Evolutionary conservation across 2,797 vertebrate species (phyloP).

Genomic region (Falco concolor): DNA sequence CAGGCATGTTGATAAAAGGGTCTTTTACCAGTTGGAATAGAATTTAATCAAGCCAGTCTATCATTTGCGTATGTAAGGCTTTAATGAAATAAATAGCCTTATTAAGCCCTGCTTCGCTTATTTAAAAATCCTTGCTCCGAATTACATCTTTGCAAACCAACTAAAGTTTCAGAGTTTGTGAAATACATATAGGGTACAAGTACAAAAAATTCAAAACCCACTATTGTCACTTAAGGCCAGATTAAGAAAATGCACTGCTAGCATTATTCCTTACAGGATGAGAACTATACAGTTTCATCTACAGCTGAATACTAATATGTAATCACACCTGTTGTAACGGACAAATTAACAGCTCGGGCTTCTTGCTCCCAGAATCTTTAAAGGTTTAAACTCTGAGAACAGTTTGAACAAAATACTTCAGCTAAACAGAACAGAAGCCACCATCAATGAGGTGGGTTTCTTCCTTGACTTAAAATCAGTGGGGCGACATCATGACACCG

Average conservation of each 20-base stretch:
- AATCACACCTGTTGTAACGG: neutral
- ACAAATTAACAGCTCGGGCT: neutral
- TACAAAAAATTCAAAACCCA: neutral
- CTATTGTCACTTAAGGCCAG: no score
- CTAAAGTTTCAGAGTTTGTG: neutral
- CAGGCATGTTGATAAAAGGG: neutral
- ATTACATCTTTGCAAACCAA: neutral
- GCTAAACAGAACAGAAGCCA: neutral
- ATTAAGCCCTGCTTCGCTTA: neutral
- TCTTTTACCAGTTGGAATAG: neutral
- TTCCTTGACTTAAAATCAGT: neutral
- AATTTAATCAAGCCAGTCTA: neutral
- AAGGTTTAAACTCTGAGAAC: neutral
- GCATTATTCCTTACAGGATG: fast-evolving
- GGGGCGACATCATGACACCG: neutral
- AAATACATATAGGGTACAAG: neutral
- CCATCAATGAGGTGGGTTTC: neutral
- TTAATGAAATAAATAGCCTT: neutral
- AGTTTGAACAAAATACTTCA: neutral
- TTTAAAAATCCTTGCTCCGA: neutral
- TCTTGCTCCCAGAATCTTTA: neutral
- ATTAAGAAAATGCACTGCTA: neutral
- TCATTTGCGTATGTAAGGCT: neutral
- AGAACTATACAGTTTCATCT: neutral
- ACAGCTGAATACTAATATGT: neutral